Evolutionary conservation across 2,113 vertebrate species (phyloP).

Genomic region (Albula goreensis): DNA sequence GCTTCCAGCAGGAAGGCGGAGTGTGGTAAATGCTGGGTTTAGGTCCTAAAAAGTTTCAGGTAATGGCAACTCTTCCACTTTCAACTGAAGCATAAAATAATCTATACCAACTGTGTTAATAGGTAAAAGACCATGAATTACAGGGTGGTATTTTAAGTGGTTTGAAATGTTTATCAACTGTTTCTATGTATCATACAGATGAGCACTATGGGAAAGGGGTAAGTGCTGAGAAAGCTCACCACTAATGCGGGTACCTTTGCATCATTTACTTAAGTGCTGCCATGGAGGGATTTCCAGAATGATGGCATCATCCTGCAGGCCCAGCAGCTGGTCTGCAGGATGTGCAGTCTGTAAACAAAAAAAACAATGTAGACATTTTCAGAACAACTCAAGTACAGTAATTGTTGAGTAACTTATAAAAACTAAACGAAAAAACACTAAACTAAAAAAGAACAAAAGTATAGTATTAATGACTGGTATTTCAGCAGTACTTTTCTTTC

Average conservation of each 20-base stretch:
- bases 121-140: not conserved
- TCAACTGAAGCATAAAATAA: not conserved
- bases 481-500: slow-evolving; percentile 58
- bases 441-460: slow-evolving; percentile 52
- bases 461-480: slow-evolving; percentile 58
- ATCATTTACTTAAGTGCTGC: slow-evolving; percentile 8
- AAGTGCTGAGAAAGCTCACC: not conserved
- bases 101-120: not conserved
- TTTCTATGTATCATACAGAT: too few relatives aligned
- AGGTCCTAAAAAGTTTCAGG: not conserved
- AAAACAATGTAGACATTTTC: not conserved
- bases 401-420: slow-evolving; percentile 9
- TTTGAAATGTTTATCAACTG: too few relatives aligned
- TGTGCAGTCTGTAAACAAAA: not conserved
- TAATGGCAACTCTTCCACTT: not conserved
- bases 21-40: too few relatives aligned
- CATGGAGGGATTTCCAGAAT: not conserved
- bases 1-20: not conserved
- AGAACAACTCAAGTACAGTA: not conserved
- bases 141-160: too few relatives aligned
- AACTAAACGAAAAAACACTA: slow-evolving; percentile 27
- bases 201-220: not conserved
- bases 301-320: slow-evolving; percentile 13
- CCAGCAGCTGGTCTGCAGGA: not conserved
- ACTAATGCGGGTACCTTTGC: not conserved